Evolutionary conservation across 2,113 vertebrate species (phyloP).

Genomic region (Trematomus loennbergii): DNA sequence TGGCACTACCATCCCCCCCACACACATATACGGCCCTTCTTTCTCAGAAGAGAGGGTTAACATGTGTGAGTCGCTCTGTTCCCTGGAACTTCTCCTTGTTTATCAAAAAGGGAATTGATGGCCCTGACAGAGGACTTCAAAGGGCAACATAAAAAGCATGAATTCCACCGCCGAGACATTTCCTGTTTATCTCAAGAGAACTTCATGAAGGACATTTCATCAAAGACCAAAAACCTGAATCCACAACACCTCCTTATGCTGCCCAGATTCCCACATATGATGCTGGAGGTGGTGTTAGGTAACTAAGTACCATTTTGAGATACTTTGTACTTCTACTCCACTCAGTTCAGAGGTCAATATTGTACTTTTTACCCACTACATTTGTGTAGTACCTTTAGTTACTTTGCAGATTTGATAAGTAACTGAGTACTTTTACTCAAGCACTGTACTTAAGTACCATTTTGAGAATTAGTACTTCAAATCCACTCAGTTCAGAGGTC

Average conservation of each 20-base stretch:
- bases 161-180: slow-evolving; percentile 51
- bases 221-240: slow-evolving; percentile 30
- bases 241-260: slow-evolving; percentile 28
- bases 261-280: slow-evolving; percentile 8
- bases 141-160: slow-evolving; percentile 47
- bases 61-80: slow-evolving; percentile 77
- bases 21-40: slow-evolving; percentile 50
- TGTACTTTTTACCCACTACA: too few relatives aligned
- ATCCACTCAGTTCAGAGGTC: too few relatives aligned
- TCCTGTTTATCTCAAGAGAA: slow-evolving; percentile 69
- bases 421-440: too few relatives aligned
- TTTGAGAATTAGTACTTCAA: too few relatives aligned
- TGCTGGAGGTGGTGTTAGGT: too few relatives aligned
- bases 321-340: too few relatives aligned
- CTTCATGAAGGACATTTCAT: slow-evolving; percentile 55
- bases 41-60: slow-evolving; percentile 77
- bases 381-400: too few relatives aligned
- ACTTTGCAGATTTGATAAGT: too few relatives aligned
- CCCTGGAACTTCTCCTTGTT: slow-evolving; percentile 74
- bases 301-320: too few relatives aligned
- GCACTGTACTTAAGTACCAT: too few relatives aligned
- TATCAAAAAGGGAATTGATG: slow-evolving; percentile 65
- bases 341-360: too few relatives aligned
- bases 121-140: slow-evolving; percentile 66
- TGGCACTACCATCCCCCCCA: slow-evolving; percentile 77